A percentile compares a stretch with the other conserved stretches of the same genome.
These are phyloP conservation scores for Tamias sibiricus DNA, from an alignment of 2,113 vertebrate species.

Conservation along the genomic window DNA sequence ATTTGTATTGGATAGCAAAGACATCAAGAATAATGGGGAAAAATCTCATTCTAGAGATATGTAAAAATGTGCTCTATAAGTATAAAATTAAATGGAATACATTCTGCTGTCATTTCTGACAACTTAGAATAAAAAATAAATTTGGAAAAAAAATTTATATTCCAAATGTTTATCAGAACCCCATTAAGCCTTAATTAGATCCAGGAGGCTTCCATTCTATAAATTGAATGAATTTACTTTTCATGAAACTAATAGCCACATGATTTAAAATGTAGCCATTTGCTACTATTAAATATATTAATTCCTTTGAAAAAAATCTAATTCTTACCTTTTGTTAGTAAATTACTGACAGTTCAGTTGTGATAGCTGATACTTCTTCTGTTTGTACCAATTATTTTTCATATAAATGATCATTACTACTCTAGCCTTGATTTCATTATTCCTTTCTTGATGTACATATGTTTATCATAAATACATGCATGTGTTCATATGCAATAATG, in stretches of 20 bases:
- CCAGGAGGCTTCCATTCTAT: constrained; percentile 73
- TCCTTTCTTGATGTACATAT: not conserved
- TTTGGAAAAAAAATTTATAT: constrained; percentile 71
- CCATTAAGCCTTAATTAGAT: constrained; percentile 73
- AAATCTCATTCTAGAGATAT: too few species aligned
- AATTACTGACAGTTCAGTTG: not conserved
- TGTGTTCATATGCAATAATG: not conserved
- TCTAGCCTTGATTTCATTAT: not conserved
- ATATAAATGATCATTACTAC: not conserved
- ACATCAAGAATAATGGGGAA: not conserved
- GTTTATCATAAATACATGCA: not conserved
- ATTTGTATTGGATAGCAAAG: not conserved
- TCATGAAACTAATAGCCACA: constrained; percentile 69
- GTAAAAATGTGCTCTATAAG: too few species aligned
- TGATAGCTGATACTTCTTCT: not conserved
- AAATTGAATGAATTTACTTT: constrained; percentile 71
- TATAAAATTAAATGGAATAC: too few species aligned
- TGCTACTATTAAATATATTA: constrained; percentile 72
- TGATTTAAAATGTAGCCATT: constrained; percentile 76
- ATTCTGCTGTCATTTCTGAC: too few species aligned
- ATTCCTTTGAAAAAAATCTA: constrained; percentile 72
- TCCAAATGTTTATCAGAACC: constrained; percentile 74
- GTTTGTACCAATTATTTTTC: not conserved
- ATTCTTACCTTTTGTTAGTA: not conserved
- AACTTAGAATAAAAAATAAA: too few species aligned